These are phyloP conservation scores for Scomber colias DNA, from an alignment of 2,113 vertebrate genomes.

Conservation along the genomic window DNA sequence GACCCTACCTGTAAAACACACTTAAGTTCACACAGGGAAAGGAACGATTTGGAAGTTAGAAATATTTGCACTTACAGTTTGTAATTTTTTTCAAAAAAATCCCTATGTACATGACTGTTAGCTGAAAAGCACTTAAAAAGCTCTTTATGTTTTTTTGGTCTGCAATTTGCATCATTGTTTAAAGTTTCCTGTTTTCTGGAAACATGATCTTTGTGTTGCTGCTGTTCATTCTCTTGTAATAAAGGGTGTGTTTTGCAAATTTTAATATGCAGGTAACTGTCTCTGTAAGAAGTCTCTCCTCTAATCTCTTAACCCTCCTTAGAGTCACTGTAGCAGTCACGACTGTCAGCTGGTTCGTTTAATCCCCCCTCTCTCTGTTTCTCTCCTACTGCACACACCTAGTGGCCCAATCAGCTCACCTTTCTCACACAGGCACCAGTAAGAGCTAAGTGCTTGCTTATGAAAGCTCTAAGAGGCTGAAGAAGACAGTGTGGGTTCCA, in stretches of 20 bases:
- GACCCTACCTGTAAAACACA: slow-evolving; percentile 90
- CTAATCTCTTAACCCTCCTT: slow-evolving; percentile 72
- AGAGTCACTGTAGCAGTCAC: slow-evolving; percentile 20
- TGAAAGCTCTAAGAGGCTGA: slow-evolving; percentile 15
- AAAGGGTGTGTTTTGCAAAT: slow-evolving; percentile 49
- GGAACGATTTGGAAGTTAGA: not conserved
- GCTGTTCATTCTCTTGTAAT: slow-evolving; percentile 49
- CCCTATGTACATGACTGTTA: not conserved
- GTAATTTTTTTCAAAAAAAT: not conserved
- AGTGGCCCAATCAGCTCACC: slow-evolving; percentile 33
- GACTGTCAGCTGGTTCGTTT: slow-evolving; percentile 53
- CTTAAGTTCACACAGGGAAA: not conserved
- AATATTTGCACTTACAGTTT: not conserved
- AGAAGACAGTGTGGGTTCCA: not conserved
- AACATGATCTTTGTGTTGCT: slow-evolving; percentile 8
- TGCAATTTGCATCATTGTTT: slow-evolving; percentile 3
- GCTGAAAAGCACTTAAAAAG: not conserved
- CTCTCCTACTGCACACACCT: not conserved
- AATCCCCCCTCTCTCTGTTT: slow-evolving; percentile 49
- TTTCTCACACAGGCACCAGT: slow-evolving; percentile 22
- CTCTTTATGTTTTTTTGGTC: not conserved
- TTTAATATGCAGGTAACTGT: slow-evolving; percentile 6
- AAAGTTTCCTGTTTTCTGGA: slow-evolving; percentile 44
- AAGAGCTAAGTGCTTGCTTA: not conserved
- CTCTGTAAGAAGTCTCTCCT: slow-evolving; percentile 22